Evolutionary conservation across 2,797 vertebrate genomes (phyloP).

Genomic region (Labroides dimidiatus): DNA sequence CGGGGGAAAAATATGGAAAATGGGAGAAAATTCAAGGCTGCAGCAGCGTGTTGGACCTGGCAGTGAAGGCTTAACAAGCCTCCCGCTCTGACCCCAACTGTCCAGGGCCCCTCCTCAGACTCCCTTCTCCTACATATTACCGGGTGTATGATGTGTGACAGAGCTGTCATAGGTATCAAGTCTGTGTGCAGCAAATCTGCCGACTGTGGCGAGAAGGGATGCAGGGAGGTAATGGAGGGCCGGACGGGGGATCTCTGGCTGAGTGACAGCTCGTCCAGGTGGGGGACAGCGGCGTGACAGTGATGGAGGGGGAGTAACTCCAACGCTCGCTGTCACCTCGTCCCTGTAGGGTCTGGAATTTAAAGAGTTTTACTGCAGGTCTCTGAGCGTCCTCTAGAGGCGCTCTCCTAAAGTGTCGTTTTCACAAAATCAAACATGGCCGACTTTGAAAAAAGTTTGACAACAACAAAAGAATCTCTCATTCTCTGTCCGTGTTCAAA

Average conservation of each 20-base stretch:
- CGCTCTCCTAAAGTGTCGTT: too few species aligned
- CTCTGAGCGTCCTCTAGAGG: too few species aligned
- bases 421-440: too few species aligned
- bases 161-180: constrained; percentile 71
- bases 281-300: constrained; percentile 62
- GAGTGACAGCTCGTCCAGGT: constrained; percentile 70
- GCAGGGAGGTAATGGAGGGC: constrained; percentile 13
- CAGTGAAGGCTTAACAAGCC: constrained; percentile 46
- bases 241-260: constrained; percentile 5
- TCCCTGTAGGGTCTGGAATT: constrained; percentile 11
- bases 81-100: constrained; percentile 36
- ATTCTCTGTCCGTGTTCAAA: neutral
- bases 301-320: constrained; percentile 61
- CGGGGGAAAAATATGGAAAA: too few species aligned
- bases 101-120: constrained; percentile 9
- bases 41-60: neutral
- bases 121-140: constrained; percentile 29
- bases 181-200: constrained; percentile 39
- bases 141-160: constrained; percentile 69
- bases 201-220: constrained; percentile 37
- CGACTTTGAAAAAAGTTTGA: too few species aligned
- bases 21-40: too few species aligned
- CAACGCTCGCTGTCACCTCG: constrained; percentile 23
- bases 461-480: too few species aligned
- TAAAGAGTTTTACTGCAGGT: too few species aligned